phyloP scores from a whole-genome alignment of 2,888 invertebrate genomes.

The Diarsia rubi region DNA sequence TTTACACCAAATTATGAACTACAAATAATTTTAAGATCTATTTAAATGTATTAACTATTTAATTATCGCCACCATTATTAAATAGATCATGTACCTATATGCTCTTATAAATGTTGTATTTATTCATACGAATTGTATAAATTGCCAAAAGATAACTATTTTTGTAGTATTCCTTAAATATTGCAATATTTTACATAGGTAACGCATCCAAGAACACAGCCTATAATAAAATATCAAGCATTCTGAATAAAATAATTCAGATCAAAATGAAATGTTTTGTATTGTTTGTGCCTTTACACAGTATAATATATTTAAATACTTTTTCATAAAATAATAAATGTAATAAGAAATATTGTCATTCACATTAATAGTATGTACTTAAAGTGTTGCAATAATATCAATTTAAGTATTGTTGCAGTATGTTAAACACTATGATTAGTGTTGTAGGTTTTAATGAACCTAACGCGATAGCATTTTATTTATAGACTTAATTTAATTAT shows the following conservation, averaged over 20 bases:
- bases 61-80: slow-evolving; percentile 64
- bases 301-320: slow-evolving; percentile 77
- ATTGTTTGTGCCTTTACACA: slow-evolving; percentile 89
- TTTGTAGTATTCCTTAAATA: slow-evolving; percentile 86
- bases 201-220: slow-evolving; percentile 60
- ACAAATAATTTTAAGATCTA: slow-evolving; percentile 68
- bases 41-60: slow-evolving; percentile 67
- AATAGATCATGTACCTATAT: slow-evolving; percentile 58
- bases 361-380: slow-evolving; percentile 76
- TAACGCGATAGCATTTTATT: slow-evolving; percentile 78
- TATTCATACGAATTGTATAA: slow-evolving; percentile 78
- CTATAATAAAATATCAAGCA: slow-evolving; percentile 59
- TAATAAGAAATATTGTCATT: slow-evolving; percentile 62
- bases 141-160: slow-evolving; percentile 89
- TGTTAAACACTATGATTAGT: slow-evolving; percentile 67
- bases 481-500: slow-evolving; percentile 67
- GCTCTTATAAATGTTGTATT: slow-evolving; percentile 70
- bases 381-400: slow-evolving; percentile 79
- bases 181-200: slow-evolving; percentile 73
- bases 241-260: slow-evolving; percentile 65
- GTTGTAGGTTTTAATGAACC: slow-evolving; percentile 73
- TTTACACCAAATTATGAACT: slow-evolving; percentile 78
- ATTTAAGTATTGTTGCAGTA: slow-evolving; percentile 78
- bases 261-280: slow-evolving; percentile 74
- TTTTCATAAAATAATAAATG: slow-evolving; percentile 71